Base-by-base conservation (phyloP, 1,140 invertebrate species). In the Drosophila takahashii region DNA sequence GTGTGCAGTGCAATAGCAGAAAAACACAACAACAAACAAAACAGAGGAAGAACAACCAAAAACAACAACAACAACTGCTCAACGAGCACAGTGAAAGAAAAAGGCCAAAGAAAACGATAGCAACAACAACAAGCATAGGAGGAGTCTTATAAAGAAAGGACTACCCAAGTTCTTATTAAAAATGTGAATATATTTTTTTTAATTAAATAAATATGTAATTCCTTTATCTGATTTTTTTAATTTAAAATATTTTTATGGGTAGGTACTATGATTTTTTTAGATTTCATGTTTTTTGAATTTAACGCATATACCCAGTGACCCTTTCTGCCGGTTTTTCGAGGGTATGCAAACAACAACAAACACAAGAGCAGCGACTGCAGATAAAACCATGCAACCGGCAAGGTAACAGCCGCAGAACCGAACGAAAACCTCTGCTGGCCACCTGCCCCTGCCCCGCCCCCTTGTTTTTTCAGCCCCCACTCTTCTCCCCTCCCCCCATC, bases 361-460 rank as follows among this genome's bases (percentile, higher is more conserved):
- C 18, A 42, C 58, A 48, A 47, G n/a, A 48, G 58, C 15, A 41
- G 32, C 64, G 65, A 75, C 59, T 70, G 51, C 64, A 81, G 78
- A 83, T 86, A 81, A 79, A 83, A 59, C 61, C 79, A 81, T 69
- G 83, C 83, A 80, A 87, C 62, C 79, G 75, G 83, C 77, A 72
- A 72, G 65, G 65, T 71, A 57, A 64, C 59, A 72, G 52, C 74
- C 60, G 32, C 70, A 74, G 56, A 60, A 44, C 48, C 42, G 39
- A 76, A 75, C 77, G 42, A 37, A 59, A 62, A 76, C 50, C 61
- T 44, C 57, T 58, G 54, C 77, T 72, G 44, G 62, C 59, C 81
- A 86, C 83, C 74, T 85, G 83, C 83, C 42, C 64, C 53, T 51
- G 42, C 37, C 73, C 44, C 47, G 47, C 64, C 27, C 26, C 41